Evolutionary conservation across 2,113 vertebrate genomes (phyloP).

Genomic region (Perca schrenkii): DNA sequence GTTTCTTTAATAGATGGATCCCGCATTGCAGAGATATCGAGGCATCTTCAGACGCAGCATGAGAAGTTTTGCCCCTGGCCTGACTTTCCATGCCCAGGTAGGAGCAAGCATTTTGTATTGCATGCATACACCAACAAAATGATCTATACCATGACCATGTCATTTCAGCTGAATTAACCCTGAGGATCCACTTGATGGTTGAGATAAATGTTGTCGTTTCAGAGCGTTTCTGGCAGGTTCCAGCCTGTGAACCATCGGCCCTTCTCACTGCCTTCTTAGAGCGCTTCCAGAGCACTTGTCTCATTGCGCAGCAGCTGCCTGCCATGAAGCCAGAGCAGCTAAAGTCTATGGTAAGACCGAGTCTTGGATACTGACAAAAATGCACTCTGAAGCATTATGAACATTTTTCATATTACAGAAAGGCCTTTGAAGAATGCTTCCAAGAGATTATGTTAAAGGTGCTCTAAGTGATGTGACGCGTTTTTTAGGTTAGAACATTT

Average conservation of each 20-base stretch:
- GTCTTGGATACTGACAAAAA: background rate
- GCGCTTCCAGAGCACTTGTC: conserved; percentile 90
- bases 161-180: background rate
- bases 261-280: conserved; percentile 89
- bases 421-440: background rate
- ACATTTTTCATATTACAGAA: background rate
- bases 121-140: background rate
- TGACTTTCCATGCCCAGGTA: conserved; percentile 95
- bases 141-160: background rate
- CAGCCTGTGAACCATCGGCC: conserved; percentile 87
- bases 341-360: conserved; percentile 88
- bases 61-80: conserved; percentile 98
- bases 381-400: background rate
- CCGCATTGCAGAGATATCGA: conserved; percentile 88
- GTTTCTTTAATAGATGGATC: conserved; percentile 86
- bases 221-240: conserved; percentile 92
- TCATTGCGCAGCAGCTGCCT: conserved; percentile 92
- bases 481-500: no score
- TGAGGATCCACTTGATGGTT: background rate
- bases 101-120: background rate
- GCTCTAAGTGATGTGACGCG: no score
- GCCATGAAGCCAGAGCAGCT: conserved; percentile 90
- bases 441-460: background rate
- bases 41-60: conserved; percentile 89
- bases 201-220: conserved; percentile 35